Base-by-base conservation (phyloP, 2,797 vertebrate genomes). In the Syngnathus acus region DNA sequence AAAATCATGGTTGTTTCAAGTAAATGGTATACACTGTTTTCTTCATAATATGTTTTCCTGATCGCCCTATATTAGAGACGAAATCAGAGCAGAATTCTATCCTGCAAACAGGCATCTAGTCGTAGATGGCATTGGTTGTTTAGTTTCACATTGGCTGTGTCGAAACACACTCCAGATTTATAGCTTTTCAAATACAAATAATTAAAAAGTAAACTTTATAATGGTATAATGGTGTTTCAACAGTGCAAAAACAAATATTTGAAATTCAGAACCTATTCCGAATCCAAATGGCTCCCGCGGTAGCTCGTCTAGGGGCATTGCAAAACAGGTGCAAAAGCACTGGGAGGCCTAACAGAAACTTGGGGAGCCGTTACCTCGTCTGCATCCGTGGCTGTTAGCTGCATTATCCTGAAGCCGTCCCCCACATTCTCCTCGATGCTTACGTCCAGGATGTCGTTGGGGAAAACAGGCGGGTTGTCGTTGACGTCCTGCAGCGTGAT, bases 401-500 rank as follows among this genome's bases (percentile, higher is more conserved):
- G 96, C 92, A 97, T 91, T 86, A 99, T 97, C 92, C 93, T 96
- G 77, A 94, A 94, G 68, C 97, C 96, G 61, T 98, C 95, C 0
- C 93, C 94, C 6, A 94, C 89, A 71, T 98, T 98, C 88, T 99
- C 97, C 86, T 98, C 94, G 6, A 99, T 93, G 0, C 92, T 94
- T 78, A 98, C 91, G 65, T 98, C 96, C 3, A 99, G 92, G 69
- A 91, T 92, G 71, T 98, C 95, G 6, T 94, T 95, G 66, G 95
- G 95, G 88, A 99, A 99, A 40, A 99, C 82, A 2, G 97, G 96
- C 0, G 96, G 94, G 83, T 98, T 99, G 92, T 99, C 97, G 23
- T 99, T 99, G 83, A 99, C 91, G 76, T 99, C 97, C 81, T 98
- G 96, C 72, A 99, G 93, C 0, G 95, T 97, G 91, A 99, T 96